Conservation (phyloP, 2,888 invertebrate species). For the Abscondita cerata region DNA sequence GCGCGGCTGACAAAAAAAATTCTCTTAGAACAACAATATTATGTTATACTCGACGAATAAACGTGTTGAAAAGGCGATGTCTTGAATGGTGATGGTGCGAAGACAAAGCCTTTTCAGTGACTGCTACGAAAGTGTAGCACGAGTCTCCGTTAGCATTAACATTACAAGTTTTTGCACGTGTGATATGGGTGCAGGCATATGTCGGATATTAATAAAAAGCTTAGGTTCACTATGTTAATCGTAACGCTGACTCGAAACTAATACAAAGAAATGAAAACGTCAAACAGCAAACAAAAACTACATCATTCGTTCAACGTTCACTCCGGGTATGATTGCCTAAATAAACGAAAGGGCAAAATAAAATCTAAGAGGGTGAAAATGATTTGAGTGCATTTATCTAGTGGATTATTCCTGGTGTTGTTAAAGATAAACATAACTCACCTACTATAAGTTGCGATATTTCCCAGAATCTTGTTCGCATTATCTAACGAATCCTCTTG, state of each 20-base stretch:
- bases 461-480: conserved; percentile 83
- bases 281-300: conserved; percentile 29
- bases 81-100: conserved; percentile 8
- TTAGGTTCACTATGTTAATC: conserved; percentile 13
- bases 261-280: conserved; percentile 22
- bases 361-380: conserved; percentile 15
- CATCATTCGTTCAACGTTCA: conserved; percentile 25
- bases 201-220: conserved; percentile 7
- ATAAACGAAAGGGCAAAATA: conserved; percentile 8
- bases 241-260: conserved; percentile 9
- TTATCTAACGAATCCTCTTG: conserved; percentile 83
- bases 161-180: not conserved
- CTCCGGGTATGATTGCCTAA: conserved; percentile 19
- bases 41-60: conserved; percentile 33
- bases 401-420: conserved; percentile 17
- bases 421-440: conserved; percentile 23
- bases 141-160: conserved; percentile 11
- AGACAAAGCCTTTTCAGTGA: conserved; percentile 17
- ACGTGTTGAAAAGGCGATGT: not conserved
- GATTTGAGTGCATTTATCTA: conserved; percentile 23
- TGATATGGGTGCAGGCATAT: conserved; percentile 1
- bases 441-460: conserved; percentile 72
- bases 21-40: conserved; percentile 29
- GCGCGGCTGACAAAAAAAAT: conserved; percentile 67
- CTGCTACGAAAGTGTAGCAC: not conserved